Conservation (phyloP, 2,113 vertebrate species). For the Ariopsis seemanni region DNA sequence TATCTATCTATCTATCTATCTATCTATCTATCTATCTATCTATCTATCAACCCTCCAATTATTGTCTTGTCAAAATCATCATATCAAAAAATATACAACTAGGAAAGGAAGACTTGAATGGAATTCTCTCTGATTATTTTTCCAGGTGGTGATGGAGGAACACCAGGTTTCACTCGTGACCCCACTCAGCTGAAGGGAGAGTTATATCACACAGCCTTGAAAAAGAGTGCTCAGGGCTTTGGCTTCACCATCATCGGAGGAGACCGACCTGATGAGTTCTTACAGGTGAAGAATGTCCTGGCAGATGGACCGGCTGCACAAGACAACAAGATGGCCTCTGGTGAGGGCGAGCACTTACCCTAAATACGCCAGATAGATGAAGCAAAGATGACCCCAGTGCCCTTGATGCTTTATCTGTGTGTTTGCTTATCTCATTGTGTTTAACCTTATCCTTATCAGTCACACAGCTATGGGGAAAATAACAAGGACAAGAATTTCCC, state of each 20-base stretch:
- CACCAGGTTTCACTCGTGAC: conserved; percentile 85
- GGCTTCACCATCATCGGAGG: conserved; percentile 98
- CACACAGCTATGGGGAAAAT: neutral
- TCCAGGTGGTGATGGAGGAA: conserved; percentile 63
- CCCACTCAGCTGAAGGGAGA: conserved; percentile 87
- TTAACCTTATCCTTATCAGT: neutral
- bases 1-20: too few species aligned
- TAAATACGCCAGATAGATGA: neutral
- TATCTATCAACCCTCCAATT: neutral
- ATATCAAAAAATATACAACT: neutral
- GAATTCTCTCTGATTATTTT: neutral
- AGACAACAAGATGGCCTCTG: conserved; percentile 93
- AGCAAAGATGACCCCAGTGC: neutral
- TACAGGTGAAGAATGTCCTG: conserved; percentile 96
- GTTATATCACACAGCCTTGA: conserved; percentile 83
- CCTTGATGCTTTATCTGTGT: neutral
- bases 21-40: too few species aligned
- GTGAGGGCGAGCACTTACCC: conserved; percentile 63
- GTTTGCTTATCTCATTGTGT: neutral
- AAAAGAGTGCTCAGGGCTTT: conserved; percentile 93
- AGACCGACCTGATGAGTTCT: conserved; percentile 93
- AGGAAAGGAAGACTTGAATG: neutral
- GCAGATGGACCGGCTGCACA: conserved; percentile 92
- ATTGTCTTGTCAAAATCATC: neutral
- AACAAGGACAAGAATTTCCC: neutral